phyloP scores from a whole-genome alignment of 2,888 invertebrate species.

The Lacanobia oleracea region DNA sequence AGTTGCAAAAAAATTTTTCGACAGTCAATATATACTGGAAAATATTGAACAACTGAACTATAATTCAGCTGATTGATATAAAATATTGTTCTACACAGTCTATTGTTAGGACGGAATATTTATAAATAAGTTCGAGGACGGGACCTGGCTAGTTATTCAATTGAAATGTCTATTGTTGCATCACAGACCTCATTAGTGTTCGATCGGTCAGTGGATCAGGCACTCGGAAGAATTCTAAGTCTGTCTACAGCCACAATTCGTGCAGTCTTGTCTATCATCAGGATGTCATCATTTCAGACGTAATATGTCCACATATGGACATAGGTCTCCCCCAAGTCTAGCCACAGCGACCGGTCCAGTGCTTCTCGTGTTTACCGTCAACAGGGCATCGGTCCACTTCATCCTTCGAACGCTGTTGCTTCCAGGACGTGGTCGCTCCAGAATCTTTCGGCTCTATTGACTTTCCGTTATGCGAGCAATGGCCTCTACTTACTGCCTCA shows the following conservation, averaged over 20 bases:
- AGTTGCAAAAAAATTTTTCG: constrained; percentile 45
- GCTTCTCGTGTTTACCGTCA: neutral
- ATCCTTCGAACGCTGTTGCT: neutral
- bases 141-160: constrained; percentile 31
- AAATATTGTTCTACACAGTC: constrained; percentile 23
- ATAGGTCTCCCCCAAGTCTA: no score
- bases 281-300: neutral
- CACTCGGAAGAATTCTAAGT: constrained; percentile 14
- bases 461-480: neutral
- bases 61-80: constrained; percentile 37
- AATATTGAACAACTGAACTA: constrained; percentile 21
- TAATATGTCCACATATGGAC: neutral
- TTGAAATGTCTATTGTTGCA: constrained; percentile 36
- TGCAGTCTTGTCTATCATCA: neutral
- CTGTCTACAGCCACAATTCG: neutral
- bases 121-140: constrained; percentile 53
- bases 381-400: neutral
- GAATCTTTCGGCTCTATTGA: neutral
- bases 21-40: constrained; percentile 37
- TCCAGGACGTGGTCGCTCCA: neutral
- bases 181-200: constrained; percentile 22
- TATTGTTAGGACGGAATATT: constrained; percentile 35
- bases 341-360: neutral
- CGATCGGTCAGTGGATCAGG: constrained; percentile 12
- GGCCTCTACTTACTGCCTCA: neutral